Evolutionary conservation across 2,797 vertebrate species (phyloP).

Genomic region (Schizopygopsis malacanthus): DNA sequence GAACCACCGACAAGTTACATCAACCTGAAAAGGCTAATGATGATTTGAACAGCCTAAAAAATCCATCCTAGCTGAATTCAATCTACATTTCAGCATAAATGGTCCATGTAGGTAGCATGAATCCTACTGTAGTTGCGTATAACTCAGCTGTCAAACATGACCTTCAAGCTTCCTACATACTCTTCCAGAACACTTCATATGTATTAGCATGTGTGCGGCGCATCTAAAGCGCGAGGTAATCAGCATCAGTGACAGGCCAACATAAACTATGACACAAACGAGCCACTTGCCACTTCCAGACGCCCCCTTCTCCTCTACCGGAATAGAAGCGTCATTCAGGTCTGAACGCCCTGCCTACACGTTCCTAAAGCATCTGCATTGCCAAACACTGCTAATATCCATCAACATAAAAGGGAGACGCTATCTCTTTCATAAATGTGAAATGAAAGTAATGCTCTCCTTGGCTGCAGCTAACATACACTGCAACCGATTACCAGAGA

Average conservation of each 20-base stretch:
- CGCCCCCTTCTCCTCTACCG: constrained; percentile 9
- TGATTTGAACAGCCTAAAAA: neutral
- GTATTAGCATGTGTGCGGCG: neutral
- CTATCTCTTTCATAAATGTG: constrained; percentile 24
- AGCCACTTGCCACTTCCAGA: constrained; percentile 42
- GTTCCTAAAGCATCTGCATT: neutral
- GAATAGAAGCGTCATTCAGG: constrained; percentile 20
- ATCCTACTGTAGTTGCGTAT: neutral
- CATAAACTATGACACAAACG: constrained; percentile 15
- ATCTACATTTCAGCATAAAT: constrained; percentile 16
- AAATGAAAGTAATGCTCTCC: constrained; percentile 30
- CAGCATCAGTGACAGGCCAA: constrained; percentile 31
- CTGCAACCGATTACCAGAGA: constrained; percentile 14
- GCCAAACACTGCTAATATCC: constrained; percentile 31
- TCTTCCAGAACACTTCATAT: neutral
- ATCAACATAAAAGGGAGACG: constrained; percentile 29
- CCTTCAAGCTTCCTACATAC: constrained; percentile 36
- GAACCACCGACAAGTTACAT: neutral
- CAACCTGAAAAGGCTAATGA: neutral
- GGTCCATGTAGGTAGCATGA: constrained; percentile 15
- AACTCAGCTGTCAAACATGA: constrained; percentile 36
- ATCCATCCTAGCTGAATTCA: neutral
- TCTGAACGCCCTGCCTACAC: neutral
- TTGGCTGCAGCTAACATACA: constrained; percentile 19
- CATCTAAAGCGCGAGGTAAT: constrained; percentile 6